phyloP scores from a whole-genome alignment of 2,113 vertebrate species.

The Ailuropoda melanoleuca region DNA sequence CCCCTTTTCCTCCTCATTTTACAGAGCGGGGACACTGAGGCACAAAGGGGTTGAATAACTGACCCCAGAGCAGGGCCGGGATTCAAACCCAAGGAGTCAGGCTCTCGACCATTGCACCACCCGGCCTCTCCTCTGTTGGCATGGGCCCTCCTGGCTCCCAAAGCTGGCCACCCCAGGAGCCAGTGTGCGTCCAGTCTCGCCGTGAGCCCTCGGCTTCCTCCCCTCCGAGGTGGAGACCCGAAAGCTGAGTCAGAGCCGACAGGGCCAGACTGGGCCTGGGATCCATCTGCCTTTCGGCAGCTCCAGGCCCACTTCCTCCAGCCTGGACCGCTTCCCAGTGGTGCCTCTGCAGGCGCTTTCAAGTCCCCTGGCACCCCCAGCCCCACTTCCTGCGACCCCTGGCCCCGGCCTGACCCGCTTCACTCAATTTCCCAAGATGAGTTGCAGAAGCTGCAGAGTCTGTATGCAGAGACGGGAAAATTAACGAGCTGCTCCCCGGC shows the following conservation, averaged over 20 bases:
- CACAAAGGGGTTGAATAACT: neutral
- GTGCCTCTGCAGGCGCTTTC: constrained; percentile 66
- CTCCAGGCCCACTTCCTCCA: constrained; percentile 61
- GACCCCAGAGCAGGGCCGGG: too few species aligned
- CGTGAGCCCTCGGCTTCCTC: neutral
- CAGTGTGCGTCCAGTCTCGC: neutral
- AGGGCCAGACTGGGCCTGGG: constrained; percentile 52
- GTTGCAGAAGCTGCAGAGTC: constrained; percentile 60
- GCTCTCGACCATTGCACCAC: rapidly evolving
- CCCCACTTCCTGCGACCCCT: constrained; percentile 73
- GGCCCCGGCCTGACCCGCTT: constrained; percentile 54
- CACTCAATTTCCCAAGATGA: constrained; percentile 71
- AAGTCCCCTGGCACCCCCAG: constrained; percentile 72
- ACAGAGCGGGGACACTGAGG: neutral
- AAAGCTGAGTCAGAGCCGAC: neutral
- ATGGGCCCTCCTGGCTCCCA: neutral
- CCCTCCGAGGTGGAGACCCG: neutral
- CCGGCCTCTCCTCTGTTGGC: rapidly evolving
- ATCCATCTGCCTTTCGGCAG: constrained; percentile 75
- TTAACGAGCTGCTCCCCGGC: constrained; percentile 65
- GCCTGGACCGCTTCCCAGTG: constrained; percentile 59
- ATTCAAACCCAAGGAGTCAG: neutral
- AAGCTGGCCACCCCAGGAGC: neutral
- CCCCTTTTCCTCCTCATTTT: neutral
- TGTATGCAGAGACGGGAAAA: constrained; percentile 49